Evolutionary conservation across 2,113 vertebrate genomes (phyloP).

Genomic region (Pterocles gutturalis): DNA sequence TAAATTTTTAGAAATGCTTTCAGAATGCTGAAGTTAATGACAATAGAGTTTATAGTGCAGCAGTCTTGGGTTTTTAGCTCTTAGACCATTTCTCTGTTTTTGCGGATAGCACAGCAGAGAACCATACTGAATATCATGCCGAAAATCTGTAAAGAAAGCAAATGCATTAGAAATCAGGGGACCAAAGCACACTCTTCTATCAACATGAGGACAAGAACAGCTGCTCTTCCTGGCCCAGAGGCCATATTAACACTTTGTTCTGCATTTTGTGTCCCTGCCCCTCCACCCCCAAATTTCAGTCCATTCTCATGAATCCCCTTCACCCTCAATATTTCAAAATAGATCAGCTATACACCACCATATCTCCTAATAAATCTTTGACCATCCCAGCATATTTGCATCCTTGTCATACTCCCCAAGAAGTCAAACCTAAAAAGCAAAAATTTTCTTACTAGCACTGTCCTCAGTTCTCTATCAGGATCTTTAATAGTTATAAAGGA

Average conservation of each 20-base stretch:
- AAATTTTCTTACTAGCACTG: background rate
- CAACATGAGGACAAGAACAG: background rate
- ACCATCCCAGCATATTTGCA: background rate
- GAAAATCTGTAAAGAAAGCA: constrained; percentile 82
- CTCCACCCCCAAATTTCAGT: background rate
- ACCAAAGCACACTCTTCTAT: background rate
- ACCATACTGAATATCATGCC: constrained; percentile 98
- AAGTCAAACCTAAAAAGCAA: background rate
- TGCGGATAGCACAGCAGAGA: constrained; percentile 92
- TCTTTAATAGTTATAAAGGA: background rate
- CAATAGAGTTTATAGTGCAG: constrained; percentile 43
- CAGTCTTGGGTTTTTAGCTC: background rate
- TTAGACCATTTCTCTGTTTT: constrained; percentile 91
- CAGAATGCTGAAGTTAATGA: constrained; percentile 72
- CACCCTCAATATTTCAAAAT: background rate
- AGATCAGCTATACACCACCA: background rate
- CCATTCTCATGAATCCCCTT: background rate
- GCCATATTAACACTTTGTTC: background rate
- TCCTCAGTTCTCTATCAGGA: background rate
- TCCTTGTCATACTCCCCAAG: background rate
- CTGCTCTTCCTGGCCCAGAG: background rate
- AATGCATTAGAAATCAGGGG: background rate
- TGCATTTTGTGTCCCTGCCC: background rate
- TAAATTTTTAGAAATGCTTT: constrained; percentile 78
- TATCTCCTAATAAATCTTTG: background rate